Base-by-base conservation (phyloP, 2,797 vertebrate species). In the Melanotaenia boesemani region DNA sequence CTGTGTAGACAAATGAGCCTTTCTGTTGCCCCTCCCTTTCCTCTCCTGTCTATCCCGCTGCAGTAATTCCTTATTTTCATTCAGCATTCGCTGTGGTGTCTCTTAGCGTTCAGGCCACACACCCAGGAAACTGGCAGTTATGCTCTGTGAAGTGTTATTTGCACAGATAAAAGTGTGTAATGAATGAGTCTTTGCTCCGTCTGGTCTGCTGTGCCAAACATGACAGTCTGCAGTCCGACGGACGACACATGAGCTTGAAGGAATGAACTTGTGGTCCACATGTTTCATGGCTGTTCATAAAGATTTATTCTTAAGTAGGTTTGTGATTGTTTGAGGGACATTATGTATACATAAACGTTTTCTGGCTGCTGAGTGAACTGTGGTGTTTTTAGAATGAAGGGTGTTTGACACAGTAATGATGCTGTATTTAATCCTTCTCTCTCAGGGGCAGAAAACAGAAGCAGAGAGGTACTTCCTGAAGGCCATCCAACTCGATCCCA, bases 391-490 rank as follows among this genome's bases (percentile, higher is more conserved):
- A 57, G 74, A 85, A 76, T 60, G 76, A 79, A 57, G 67, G 76
- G 75, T 44, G 65, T 77, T 82, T 80, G 77, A 81, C 88, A 83
- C 70, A 81, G 75, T 90, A 88, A 84, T 84, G 81, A 86, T 73
- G 74, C 74, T 59, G 72, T 77, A 57, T 77, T 82, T 82, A 68
- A 82, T 88, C 54, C 37, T 34, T 89, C 87, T 88, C 67, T 91
- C 90, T 76, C 93, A 99, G 98, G 97, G 97, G 77, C 97, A 96
- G 90, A 99, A 99, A 91, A 93, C 87, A 74, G 97, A 99, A 91
- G 98, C 98, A 50, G 98, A 99, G 91, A 96, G 94, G 86, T 98
- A 97, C 94, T 98, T 99, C 83, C 79, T 98, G 88, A 98, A 98
- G 91, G 97, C 98, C 84, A 98, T 99, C 93, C 96, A 97, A 70